Evolutionary conservation across 2,113 vertebrate genomes (phyloP), one percentile per base, ranked within the genome.

Genomic region (Emydura subglobosa): DNA sequence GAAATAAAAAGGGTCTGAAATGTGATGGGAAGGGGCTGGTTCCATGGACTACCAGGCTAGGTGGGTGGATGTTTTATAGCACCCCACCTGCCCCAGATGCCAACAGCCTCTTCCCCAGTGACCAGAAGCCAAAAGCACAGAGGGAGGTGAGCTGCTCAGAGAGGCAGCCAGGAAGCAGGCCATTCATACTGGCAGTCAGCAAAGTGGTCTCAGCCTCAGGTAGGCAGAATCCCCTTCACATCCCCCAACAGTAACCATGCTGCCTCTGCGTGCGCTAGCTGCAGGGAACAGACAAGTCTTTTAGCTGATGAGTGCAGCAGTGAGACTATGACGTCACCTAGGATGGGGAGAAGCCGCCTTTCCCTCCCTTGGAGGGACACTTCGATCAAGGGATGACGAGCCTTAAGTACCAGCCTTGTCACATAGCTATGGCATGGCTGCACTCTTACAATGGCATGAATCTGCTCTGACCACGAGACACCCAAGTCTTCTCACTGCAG

Each of bases 201-300:
- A 31, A 44, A 61, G 12, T 24, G 84, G 76, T 16, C 86, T 85
- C 54, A 90, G 68, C 61, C 85, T 0, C 10, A 85, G 74, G 25
- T 78, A 47, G 42, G 7, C 42, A 47, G 74, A 78, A 78, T 12
- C 29, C 65, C 42, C 76, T 83, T 51, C 2, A 2, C 55, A 79
- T 47, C 0, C 6, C 42, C 17, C 17, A 39, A 22, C 65, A 39
- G 65, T 72, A 49, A 1, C 59, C 31, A n/a, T 25, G 54, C 0
- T 0, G 27, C 5, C 11, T 53, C n/a, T 16, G 81, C 0, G 0
- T 1, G 2, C 13, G 21, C 65, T n/a, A 13, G 21, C 22, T 34
- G 10, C 39, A 8, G 79, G n/a, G n/a, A 72, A 4, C 51, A 53
- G 19, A 6, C 3, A 13, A 10, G 1, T 3, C 16, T 54, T 21